phyloP scores from a whole-genome alignment of 2,888 invertebrate genomes.

The Caenorhabditis macrosperma region DNA sequence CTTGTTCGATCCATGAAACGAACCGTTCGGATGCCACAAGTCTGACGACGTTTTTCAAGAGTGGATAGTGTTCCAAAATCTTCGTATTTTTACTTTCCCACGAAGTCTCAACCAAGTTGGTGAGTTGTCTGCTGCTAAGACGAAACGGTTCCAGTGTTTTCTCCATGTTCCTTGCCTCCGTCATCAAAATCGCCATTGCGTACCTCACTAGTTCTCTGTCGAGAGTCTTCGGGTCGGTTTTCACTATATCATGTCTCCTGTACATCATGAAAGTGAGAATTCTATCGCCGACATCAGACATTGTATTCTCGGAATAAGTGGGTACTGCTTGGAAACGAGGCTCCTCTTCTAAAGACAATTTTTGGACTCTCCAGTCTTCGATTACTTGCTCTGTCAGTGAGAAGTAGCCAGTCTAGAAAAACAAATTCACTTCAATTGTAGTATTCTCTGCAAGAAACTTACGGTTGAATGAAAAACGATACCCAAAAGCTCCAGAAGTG shows the following conservation, averaged over 20 bases:
- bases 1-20: slow-evolving; percentile 9
- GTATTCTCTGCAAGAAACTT: slow-evolving; percentile 1
- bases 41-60: neutral
- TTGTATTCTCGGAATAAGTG: slow-evolving; percentile 15
- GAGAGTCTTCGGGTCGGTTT: neutral
- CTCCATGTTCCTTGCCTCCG: neutral
- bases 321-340: slow-evolving; percentile 9
- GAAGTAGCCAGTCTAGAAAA: slow-evolving; percentile 27
- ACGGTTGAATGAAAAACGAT: slow-evolving; percentile 25
- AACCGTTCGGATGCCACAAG: neutral
- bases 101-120: neutral
- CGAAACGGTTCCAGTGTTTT: neutral
- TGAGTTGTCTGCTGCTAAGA: neutral
- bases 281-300: neutral
- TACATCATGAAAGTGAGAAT: slow-evolving; percentile 8
- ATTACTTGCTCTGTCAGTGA: slow-evolving; percentile 29
- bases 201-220: slow-evolving; percentile 16
- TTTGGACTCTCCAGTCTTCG: slow-evolving; percentile 3
- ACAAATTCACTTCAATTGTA: neutral
- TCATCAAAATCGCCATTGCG: neutral
- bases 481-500: slow-evolving; percentile 47
- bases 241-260: neutral
- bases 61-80: neutral
- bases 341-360: neutral
- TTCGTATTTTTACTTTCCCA: neutral